These are phyloP conservation scores for Esperia sulphurella DNA, from an alignment of 2,888 invertebrate genomes.

Conservation along the genomic window DNA sequence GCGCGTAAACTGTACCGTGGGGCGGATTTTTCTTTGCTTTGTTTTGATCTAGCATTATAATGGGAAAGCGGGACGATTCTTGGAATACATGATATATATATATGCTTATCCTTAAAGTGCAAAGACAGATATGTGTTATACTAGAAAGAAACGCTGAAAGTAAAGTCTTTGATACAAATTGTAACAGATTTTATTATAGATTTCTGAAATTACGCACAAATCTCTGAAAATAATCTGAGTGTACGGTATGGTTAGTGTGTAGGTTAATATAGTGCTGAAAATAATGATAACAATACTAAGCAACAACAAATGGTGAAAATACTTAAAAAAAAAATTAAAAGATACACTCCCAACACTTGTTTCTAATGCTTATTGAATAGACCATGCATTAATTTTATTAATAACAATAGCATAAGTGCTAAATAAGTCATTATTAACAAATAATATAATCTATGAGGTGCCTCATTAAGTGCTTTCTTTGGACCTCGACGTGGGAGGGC, in stretches of 20 bases:
- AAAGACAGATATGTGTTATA: neutral
- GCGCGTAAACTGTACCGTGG: conserved; percentile 51
- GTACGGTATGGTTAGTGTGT: too few relatives aligned
- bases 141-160: neutral
- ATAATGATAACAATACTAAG: too few relatives aligned
- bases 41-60: conserved; percentile 31
- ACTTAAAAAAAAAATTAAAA: neutral
- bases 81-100: neutral
- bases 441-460: conserved; percentile 27
- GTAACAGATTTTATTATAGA: too few relatives aligned
- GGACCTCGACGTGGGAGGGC: conserved; percentile 39
- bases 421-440: conserved; percentile 25
- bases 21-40: conserved; percentile 57
- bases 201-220: too few relatives aligned
- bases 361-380: too few relatives aligned
- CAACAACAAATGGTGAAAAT: too few relatives aligned
- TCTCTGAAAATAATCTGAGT: too few relatives aligned
- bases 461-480: conserved; percentile 44
- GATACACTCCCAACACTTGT: too few relatives aligned
- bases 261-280: too few relatives aligned
- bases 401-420: conserved; percentile 25
- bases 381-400: neutral
- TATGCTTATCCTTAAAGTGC: neutral
- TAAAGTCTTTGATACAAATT: neutral
- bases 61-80: conserved; percentile 2